Conservation (phyloP, 2,888 invertebrate genomes). For the Drosophila neutralis region DNA sequence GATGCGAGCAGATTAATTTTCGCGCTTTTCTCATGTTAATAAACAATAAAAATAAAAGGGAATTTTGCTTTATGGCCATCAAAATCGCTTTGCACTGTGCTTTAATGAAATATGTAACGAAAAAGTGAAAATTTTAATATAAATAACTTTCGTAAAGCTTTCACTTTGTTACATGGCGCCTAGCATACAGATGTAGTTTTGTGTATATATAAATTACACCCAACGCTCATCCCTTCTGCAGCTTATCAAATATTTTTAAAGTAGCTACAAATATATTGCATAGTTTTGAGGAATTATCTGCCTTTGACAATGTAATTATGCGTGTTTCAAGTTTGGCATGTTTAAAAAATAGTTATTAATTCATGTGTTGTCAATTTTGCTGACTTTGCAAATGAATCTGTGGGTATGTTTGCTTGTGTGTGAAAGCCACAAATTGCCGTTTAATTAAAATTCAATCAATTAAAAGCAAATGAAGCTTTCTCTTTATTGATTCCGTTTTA, state of each 20-base stretch:
- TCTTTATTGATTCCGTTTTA: conserved; percentile 46
- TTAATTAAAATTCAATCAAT: conserved; percentile 69
- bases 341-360: conserved; percentile 53
- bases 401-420: neutral
- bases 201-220: neutral
- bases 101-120: conserved; percentile 44
- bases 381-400: conserved; percentile 24
- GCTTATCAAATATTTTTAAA: conserved; percentile 48
- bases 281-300: conserved; percentile 20
- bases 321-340: conserved; percentile 24
- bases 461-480: conserved; percentile 36
- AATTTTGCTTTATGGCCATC: conserved; percentile 55
- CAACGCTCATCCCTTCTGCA: neutral
- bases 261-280: conserved; percentile 50
- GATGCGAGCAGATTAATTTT: conserved; percentile 54
- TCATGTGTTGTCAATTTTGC: conserved; percentile 39
- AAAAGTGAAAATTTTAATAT: conserved; percentile 72
- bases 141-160: conserved; percentile 61
- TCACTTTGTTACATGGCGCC: conserved; percentile 37
- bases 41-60: conserved; percentile 70
- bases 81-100: conserved; percentile 40
- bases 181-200: neutral
- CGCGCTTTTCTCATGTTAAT: conserved; percentile 57
- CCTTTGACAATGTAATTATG: conserved; percentile 28
- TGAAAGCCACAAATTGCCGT: conserved; percentile 43